Conservation (phyloP, 2,113 vertebrate species). For the Hippocampus barbouri region DNA sequence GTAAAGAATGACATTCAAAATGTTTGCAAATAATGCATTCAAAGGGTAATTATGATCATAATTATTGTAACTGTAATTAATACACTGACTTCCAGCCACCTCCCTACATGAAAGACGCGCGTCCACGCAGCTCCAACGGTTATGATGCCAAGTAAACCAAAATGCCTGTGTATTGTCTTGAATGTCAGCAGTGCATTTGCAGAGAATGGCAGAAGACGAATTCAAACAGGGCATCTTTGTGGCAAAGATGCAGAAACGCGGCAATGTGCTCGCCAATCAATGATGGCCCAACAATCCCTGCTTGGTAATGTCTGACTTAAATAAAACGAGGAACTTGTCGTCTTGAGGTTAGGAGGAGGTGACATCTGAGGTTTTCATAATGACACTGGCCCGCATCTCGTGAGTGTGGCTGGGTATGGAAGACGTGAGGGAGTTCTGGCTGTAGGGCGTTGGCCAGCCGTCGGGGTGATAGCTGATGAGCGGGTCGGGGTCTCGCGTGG, state of each 20-base stretch:
- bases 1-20: neutral
- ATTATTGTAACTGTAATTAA: neutral
- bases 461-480: constrained; percentile 75
- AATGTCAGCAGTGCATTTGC: neutral
- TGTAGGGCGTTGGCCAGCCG: constrained; percentile 72
- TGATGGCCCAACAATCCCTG: neutral
- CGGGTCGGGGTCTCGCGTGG: constrained; percentile 79
- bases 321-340: neutral
- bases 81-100: neutral
- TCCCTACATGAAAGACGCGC: neutral
- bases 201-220: neutral
- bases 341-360: constrained; percentile 61
- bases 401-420: constrained; percentile 61
- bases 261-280: neutral
- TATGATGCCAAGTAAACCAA: neutral
- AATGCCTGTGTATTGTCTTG: neutral
- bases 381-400: constrained; percentile 90
- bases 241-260: neutral
- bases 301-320: constrained; percentile 11
- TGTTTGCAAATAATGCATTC: neutral
- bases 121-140: neutral
- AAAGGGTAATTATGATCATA: neutral
- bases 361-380: constrained; percentile 95
- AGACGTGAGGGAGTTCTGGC: constrained; percentile 60
- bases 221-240: neutral